Conservation (phyloP, 2,888 invertebrate genomes). For the Sminthurides aquaticus region DNA sequence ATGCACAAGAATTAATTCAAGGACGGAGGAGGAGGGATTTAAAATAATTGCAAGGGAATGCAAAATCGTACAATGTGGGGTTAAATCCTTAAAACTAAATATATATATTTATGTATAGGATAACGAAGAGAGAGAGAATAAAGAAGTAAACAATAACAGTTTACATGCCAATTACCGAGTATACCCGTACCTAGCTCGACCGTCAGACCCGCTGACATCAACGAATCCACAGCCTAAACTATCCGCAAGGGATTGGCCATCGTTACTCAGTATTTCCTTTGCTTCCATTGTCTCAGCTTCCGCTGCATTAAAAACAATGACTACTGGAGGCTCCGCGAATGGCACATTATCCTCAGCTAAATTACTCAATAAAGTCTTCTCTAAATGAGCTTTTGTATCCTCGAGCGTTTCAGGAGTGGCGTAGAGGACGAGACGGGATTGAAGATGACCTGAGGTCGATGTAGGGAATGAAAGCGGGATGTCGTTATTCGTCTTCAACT, state of each 20-base stretch:
- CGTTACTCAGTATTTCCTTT: conserved; percentile 34
- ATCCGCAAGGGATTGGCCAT: conserved; percentile 40
- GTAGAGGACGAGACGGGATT: conserved; percentile 52
- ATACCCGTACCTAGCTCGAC: conserved; percentile 28
- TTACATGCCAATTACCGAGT: no score
- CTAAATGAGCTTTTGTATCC: conserved; percentile 80
- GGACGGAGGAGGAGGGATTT: no score
- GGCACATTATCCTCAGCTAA: conserved; percentile 72
- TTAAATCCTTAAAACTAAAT: no score
- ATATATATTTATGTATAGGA: no score
- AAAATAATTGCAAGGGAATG: no score
- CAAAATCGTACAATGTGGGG: no score
- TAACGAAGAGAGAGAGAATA: no score
- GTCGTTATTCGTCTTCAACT: conserved; percentile 49
- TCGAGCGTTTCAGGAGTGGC: conserved; percentile 86
- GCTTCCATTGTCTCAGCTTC: conserved; percentile 20
- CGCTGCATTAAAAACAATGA: conserved; percentile 36
- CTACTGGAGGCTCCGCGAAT: conserved; percentile 42
- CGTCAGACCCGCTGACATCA: conserved; percentile 40
- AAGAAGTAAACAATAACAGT: background rate
- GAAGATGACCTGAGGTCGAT: conserved; percentile 34
- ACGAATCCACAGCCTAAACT: conserved; percentile 43
- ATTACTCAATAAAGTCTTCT: conserved; percentile 81
- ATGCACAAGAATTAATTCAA: no score
- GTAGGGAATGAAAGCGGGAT: conserved; percentile 40